phyloP scores from a whole-genome alignment of 2,888 invertebrate species.

The Stomorhina lunata region DNA sequence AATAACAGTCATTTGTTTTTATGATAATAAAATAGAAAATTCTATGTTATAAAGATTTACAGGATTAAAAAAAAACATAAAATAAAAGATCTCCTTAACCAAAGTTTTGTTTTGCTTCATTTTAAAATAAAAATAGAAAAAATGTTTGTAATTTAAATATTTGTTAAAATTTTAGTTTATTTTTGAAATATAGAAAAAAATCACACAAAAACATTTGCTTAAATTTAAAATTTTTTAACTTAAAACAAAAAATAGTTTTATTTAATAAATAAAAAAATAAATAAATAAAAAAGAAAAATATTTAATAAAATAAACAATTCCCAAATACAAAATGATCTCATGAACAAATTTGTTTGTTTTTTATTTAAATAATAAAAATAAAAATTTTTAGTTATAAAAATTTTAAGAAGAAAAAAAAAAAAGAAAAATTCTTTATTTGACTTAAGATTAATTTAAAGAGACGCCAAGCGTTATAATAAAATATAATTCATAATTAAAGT shows the following conservation, averaged over 20 bases:
- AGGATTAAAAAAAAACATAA: neutral
- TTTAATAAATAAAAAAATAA: slow-evolving; percentile 43
- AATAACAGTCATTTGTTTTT: slow-evolving; percentile 48
- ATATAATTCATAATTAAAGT: slow-evolving; percentile 21
- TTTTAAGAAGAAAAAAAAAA: slow-evolving; percentile 42
- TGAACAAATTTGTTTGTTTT: slow-evolving; percentile 69
- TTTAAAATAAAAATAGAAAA: slow-evolving; percentile 8
- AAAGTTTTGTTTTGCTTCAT: slow-evolving; percentile 61
- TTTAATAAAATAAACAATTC: slow-evolving; percentile 76
- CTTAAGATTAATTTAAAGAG: slow-evolving; percentile 15
- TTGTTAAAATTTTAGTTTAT: slow-evolving; percentile 15
- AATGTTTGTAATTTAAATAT: slow-evolving; percentile 32
- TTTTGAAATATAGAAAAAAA: too few species aligned
- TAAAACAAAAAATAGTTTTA: slow-evolving; percentile 25
- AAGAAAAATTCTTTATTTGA: slow-evolving; percentile 49
- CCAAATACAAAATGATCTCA: slow-evolving; percentile 80
- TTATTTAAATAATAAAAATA: slow-evolving; percentile 41
- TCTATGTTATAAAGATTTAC: slow-evolving; percentile 15
- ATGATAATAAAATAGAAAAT: slow-evolving; percentile 25
- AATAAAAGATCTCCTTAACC: slow-evolving; percentile 62
- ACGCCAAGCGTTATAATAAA: slow-evolving; percentile 61
- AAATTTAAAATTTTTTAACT: slow-evolving; percentile 30
- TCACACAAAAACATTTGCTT: slow-evolving; percentile 39
- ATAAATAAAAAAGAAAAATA: slow-evolving; percentile 62
- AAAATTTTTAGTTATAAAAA: slow-evolving; percentile 50